Percentiles rank a stretch among this genome's conserved stretches.
Evolutionary conservation across 2,113 vertebrate species (phyloP).

Genomic region (Cavia porcellus): DNA sequence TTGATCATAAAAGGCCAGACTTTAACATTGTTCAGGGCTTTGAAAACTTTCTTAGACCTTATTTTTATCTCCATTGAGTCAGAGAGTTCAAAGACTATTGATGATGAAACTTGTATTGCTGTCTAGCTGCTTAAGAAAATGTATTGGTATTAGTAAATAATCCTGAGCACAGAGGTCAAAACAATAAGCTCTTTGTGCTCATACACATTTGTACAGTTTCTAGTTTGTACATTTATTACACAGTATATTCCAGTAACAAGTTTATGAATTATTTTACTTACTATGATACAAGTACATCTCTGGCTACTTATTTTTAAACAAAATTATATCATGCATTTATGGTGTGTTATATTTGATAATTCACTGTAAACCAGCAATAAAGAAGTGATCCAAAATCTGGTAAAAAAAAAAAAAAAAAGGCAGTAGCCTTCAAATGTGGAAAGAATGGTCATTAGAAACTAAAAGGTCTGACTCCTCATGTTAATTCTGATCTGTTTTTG

Average conservation of each 20-base stretch:
- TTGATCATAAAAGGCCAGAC: conserved; percentile 84
- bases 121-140: conserved; percentile 61
- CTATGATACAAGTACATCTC: not conserved
- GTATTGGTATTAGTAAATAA: conserved; percentile 17
- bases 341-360: not conserved
- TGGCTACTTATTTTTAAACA: conserved; percentile 18
- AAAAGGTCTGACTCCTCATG: not conserved
- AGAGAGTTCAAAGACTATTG: conserved; percentile 70
- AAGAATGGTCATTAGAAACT: not conserved
- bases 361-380: not conserved
- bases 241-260: not conserved
- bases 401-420: conserved; percentile 4
- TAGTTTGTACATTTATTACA: not conserved
- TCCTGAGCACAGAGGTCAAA: not conserved
- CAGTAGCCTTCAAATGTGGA: not conserved
- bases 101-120: conserved; percentile 69
- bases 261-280: not conserved
- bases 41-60: conserved; percentile 81
- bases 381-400: not conserved
- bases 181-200: not conserved
- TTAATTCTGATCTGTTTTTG: conserved; percentile 30
- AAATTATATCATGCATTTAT: conserved; percentile 28
- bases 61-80: conserved; percentile 84
- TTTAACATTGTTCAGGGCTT: conserved; percentile 84
- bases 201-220: not conserved